phyloP scores from a whole-genome alignment of 2,797 vertebrate genomes.

The Anableps anableps region DNA sequence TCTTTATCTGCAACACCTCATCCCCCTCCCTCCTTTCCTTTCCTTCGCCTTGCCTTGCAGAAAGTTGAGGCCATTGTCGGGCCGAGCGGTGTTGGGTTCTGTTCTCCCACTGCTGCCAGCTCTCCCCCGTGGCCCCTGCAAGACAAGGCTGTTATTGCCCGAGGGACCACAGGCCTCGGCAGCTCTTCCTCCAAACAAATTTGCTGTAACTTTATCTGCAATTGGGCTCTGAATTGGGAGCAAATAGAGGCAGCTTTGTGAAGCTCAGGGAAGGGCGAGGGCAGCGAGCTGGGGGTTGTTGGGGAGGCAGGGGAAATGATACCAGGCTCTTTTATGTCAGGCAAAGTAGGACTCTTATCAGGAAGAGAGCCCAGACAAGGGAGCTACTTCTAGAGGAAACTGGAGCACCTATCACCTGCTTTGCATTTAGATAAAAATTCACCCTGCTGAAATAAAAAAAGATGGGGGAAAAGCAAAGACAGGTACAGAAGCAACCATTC shows the following conservation, averaged over 20 bases:
- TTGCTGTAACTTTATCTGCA: conserved; percentile 99
- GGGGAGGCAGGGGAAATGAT: conserved; percentile 84
- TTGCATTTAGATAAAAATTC: conserved; percentile 89
- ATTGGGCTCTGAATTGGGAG: conserved; percentile 90
- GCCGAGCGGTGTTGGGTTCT: conserved; percentile 87
- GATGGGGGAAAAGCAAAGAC: conserved; percentile 56
- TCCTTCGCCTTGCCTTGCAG: conserved; percentile 54
- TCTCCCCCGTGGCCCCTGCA: conserved; percentile 78
- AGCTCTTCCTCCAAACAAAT: conserved; percentile 99
- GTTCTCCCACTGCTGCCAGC: conserved; percentile 77
- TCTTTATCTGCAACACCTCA: conserved; percentile 1
- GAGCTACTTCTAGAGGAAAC: conserved; percentile 85
- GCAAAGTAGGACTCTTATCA: conserved; percentile 87
- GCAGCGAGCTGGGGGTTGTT: conserved; percentile 81
- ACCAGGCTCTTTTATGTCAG: conserved; percentile 89
- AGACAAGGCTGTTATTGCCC: conserved; percentile 93
- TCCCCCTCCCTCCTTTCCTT: conserved; percentile 21
- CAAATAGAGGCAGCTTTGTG: conserved; percentile 95
- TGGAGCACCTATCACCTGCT: conserved; percentile 88
- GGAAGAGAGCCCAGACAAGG: conserved; percentile 86
- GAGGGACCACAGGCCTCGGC: conserved; percentile 90
- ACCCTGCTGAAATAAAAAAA: conserved; percentile 78
- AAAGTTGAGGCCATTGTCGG: conserved; percentile 89
- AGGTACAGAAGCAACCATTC: conserved; percentile 76
- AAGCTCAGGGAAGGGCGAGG: conserved; percentile 81